phyloP scores from a whole-genome alignment of 2,113 vertebrate genomes.

The Atrichornis clamosus region DNA sequence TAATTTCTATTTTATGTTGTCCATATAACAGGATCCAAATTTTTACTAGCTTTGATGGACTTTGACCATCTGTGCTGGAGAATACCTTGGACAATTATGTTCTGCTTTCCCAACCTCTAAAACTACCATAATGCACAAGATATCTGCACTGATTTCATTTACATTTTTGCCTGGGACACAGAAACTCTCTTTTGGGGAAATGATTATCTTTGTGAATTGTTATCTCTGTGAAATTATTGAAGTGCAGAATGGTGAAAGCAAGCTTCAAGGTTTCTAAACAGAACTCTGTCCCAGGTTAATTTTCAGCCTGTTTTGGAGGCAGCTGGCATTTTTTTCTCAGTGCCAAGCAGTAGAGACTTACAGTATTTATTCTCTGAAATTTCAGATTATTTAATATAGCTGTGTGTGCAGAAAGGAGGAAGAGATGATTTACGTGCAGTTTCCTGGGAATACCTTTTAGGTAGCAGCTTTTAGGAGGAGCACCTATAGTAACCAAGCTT shows the following conservation, averaged over 20 bases:
- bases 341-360: neutral
- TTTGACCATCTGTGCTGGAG: neutral
- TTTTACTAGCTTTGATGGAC: neutral
- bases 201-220: neutral
- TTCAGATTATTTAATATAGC: neutral
- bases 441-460: neutral
- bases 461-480: neutral
- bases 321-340: neutral
- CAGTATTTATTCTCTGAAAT: neutral
- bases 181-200: neutral
- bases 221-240: neutral
- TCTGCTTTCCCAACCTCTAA: neutral
- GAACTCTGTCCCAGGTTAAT: neutral
- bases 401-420: neutral
- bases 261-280: neutral
- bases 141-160: neutral
- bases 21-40: neutral
- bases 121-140: neutral
- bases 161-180: neutral
- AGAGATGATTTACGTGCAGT: neutral
- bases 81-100: neutral
- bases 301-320: neutral
- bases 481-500: neutral
- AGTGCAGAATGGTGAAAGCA: neutral
- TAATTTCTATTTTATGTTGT: neutral